Evolutionary conservation across 2,797 vertebrate genomes (phyloP).

Genomic region (Amniataba percoides): DNA sequence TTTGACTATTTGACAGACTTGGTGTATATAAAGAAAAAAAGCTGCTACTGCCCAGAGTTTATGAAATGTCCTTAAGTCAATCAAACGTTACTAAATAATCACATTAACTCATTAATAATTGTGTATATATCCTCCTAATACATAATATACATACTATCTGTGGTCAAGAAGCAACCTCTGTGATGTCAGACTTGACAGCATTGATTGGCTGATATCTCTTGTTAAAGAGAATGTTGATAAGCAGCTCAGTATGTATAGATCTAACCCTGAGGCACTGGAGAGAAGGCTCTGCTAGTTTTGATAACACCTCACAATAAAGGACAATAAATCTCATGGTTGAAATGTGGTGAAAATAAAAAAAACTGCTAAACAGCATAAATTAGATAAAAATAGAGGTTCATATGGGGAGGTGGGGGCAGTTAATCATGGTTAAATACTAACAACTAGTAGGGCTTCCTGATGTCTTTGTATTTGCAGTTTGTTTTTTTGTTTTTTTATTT

Average conservation of each 20-base stretch:
- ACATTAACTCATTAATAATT: background rate
- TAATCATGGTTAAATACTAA: too few species aligned
- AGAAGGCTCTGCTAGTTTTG: constrained; percentile 27
- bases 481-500: too few species aligned
- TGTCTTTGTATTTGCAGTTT: background rate
- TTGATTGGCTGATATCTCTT: constrained; percentile 13
- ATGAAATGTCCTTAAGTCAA: background rate
- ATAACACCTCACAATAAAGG: constrained; percentile 34
- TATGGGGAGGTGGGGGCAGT: background rate
- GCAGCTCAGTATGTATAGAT: constrained; percentile 21
- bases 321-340: background rate
- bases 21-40: background rate
- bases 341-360: background rate
- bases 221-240: constrained; percentile 28
- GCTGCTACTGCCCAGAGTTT: background rate
- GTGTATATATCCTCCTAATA: background rate
- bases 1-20: background rate
- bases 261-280: background rate
- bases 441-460: too few species aligned
- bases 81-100: background rate
- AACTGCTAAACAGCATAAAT: background rate
- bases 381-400: background rate
- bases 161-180: background rate
- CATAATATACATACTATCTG: background rate
- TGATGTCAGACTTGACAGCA: constrained; percentile 17